Evolutionary conservation across 2,888 invertebrate species (phyloP).

Genomic region (Drosophila mettleri): DNA sequence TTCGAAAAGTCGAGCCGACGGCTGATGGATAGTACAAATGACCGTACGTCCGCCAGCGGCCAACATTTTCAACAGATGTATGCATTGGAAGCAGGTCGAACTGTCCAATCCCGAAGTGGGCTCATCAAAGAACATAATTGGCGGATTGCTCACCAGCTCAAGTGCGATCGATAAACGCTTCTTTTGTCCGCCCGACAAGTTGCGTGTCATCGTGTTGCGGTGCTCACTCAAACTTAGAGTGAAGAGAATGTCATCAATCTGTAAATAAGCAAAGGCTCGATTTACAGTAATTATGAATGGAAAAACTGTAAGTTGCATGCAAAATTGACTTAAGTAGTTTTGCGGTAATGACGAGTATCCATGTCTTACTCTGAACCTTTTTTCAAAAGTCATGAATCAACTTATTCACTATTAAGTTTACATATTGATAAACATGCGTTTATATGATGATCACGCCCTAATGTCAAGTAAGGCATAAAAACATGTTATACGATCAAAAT

Average conservation of each 20-base stretch:
- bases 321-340: not conserved
- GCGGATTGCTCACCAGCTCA: conserved; percentile 98
- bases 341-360: not conserved
- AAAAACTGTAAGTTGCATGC: not conserved
- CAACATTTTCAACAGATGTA: conserved; percentile 93
- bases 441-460: not conserved
- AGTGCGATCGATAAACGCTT: conserved; percentile 97
- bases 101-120: conserved; percentile 98
- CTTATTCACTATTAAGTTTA: not conserved
- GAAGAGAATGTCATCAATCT: conserved; percentile 97
- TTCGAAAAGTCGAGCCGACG: conserved; percentile 97
- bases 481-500: not conserved
- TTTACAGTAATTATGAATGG: not conserved
- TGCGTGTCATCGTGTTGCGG: conserved; percentile 94
- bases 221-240: conserved; percentile 95
- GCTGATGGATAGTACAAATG: conserved; percentile 96
- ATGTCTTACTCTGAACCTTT: not conserved
- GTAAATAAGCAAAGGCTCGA: conserved; percentile 60
- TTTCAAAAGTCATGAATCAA: not conserved
- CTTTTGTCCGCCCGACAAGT: conserved; percentile 97
- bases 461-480: not conserved
- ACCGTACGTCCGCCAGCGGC: conserved; percentile 96
- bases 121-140: conserved; percentile 99
- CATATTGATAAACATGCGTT: not conserved
- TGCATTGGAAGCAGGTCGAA: conserved; percentile 97